These are phyloP conservation scores for Collichthys lucidus DNA, from an alignment of 2,113 vertebrate genomes.

Conservation along the genomic window DNA sequence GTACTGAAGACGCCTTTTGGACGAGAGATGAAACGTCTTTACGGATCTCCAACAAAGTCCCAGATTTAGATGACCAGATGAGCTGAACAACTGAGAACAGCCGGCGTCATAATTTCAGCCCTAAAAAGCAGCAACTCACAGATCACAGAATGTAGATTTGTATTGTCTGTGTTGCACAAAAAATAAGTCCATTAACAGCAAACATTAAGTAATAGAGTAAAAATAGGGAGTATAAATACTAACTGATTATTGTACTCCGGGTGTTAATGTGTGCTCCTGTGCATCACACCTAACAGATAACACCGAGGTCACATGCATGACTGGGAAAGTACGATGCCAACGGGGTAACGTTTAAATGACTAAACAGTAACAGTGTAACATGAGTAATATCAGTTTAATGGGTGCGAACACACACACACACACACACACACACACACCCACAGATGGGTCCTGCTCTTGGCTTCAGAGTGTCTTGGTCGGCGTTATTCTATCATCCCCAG, in stretches of 20 bases:
- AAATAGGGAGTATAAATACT: background rate
- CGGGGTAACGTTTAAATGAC: background rate
- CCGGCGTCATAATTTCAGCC: too few species aligned
- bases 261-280: background rate
- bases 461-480: slow-evolving; percentile 48
- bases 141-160: too few species aligned
- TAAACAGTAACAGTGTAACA: slow-evolving; percentile 21
- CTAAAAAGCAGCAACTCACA: too few species aligned
- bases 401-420: slow-evolving; percentile 14
- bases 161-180: too few species aligned
- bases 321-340: background rate
- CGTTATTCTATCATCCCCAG: slow-evolving; percentile 73
- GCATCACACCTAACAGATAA: background rate
- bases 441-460: slow-evolving; percentile 20
- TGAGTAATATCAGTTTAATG: slow-evolving; percentile 37
- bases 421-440: too few species aligned
- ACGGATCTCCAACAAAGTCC: too few species aligned
- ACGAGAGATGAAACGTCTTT: too few species aligned
- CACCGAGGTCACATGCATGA: background rate
- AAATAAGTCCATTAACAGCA: too few species aligned
- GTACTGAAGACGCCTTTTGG: too few species aligned
- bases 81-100: too few species aligned
- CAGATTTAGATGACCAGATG: too few species aligned
- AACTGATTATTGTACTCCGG: background rate
- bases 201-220: background rate